Conservation (phyloP, 30 jellyfish, hydroid and myxozoan genomes). For the Phacellophora camtschatica region DNA sequence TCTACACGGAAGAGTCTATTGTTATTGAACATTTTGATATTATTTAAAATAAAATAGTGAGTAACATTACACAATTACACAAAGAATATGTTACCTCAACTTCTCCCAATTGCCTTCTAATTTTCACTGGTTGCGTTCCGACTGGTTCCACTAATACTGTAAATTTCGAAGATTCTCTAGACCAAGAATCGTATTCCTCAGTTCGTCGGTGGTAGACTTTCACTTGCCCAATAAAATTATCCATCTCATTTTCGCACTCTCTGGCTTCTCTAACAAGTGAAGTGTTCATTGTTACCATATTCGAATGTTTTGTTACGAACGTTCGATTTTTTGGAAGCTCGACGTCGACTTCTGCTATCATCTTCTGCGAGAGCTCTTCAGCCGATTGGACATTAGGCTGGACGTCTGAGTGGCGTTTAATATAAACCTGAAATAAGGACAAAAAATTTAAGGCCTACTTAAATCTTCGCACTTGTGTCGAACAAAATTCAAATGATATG, state of each 20-base stretch:
- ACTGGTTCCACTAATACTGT: constrained; percentile 26
- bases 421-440: neutral
- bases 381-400: constrained; percentile 3
- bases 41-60: too few relatives aligned
- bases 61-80: too few relatives aligned
- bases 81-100: too few relatives aligned
- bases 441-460: neutral
- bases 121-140: constrained; percentile 16
- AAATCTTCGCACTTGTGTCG: neutral
- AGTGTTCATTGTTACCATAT: neutral
- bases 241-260: neutral
- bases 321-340: constrained; percentile 5
- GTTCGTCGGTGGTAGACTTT: constrained; percentile 3
- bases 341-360: neutral
- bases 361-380: neutral
- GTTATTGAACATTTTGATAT: too few relatives aligned
- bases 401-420: constrained; percentile 6
- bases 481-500: too few relatives aligned
- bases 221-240: neutral
- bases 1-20: too few relatives aligned
- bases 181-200: constrained; percentile 4
- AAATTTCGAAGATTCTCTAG: neutral
- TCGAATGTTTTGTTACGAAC: constrained; percentile 6
- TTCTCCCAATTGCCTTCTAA: constrained; percentile 29
- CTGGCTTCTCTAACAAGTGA: neutral